These are phyloP conservation scores for Pachyuromys duprasi DNA, from an alignment of 2,797 vertebrate species.

Conservation along the genomic window DNA sequence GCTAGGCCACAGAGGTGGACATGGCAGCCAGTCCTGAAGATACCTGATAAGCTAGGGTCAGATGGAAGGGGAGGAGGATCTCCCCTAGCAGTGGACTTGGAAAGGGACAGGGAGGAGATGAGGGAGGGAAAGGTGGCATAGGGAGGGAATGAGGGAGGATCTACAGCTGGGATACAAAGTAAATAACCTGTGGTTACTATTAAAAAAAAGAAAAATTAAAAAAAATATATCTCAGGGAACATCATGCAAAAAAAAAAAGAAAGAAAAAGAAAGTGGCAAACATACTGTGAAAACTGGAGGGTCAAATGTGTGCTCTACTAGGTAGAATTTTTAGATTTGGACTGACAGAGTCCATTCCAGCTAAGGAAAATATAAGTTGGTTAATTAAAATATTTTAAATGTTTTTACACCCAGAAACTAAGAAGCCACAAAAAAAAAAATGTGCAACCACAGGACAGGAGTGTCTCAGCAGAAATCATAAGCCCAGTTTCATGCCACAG, in stretches of 20 bases:
- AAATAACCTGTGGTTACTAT: too few relatives aligned
- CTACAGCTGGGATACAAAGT: too few relatives aligned
- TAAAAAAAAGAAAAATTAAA: too few relatives aligned
- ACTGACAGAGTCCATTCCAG: background rate
- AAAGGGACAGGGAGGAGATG: too few relatives aligned
- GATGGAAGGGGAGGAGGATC: too few relatives aligned
- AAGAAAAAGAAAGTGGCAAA: background rate
- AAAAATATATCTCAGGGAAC: too few relatives aligned
- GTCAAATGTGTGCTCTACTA: background rate
- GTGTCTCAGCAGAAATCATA: background rate
- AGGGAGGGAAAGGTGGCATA: too few relatives aligned
- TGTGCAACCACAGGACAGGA: rapidly evolving
- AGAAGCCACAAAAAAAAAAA: background rate
- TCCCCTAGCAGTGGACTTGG: too few relatives aligned
- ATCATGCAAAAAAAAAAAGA: background rate
- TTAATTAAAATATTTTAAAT: background rate
- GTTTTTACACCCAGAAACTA: background rate
- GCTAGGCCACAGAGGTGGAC: too few relatives aligned
- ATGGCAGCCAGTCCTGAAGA: too few relatives aligned
- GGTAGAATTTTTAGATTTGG: background rate
- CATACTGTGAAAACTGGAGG: background rate
- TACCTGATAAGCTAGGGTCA: too few relatives aligned
- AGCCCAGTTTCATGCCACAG: background rate
- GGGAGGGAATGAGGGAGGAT: too few relatives aligned
- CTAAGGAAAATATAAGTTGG: background rate